Conservation (phyloP, 2,797 vertebrate genomes). For the Coendou prehensilis region DNA sequence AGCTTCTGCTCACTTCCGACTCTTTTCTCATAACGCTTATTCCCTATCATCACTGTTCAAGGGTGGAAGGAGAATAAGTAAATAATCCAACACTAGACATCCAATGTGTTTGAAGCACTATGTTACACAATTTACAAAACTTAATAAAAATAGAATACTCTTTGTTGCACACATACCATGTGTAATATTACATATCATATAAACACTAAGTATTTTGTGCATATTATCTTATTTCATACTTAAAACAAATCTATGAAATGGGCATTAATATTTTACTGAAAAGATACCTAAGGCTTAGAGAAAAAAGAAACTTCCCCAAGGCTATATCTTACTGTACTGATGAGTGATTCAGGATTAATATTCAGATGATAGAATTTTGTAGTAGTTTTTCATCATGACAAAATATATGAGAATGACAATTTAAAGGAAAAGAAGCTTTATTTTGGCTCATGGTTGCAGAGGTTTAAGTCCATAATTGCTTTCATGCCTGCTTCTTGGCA, state of each 20-base stretch:
- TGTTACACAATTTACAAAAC: neutral
- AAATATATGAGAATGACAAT: neutral
- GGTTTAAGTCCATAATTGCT: neutral
- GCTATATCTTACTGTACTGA: neutral
- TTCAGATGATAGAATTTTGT: neutral
- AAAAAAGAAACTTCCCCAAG: neutral
- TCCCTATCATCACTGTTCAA: neutral
- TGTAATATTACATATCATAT: neutral
- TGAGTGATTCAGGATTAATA: neutral
- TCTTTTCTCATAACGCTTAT: neutral
- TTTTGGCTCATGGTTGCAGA: neutral
- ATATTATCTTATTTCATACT: neutral
- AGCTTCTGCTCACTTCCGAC: neutral
- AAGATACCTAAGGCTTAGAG: too few relatives aligned
- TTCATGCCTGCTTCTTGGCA: too few relatives aligned
- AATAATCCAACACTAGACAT: neutral
- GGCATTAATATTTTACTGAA: conserved; percentile 40
- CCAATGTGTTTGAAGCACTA: neutral
- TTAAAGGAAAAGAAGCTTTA: neutral
- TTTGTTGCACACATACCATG: neutral
- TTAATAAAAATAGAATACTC: neutral
- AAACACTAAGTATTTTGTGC: neutral
- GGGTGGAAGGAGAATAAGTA: neutral
- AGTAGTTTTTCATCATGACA: neutral
- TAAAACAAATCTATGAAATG: neutral